phyloP scores from a whole-genome alignment of 1,140 invertebrate genomes.

The Drosophila tsacasi region DNA sequence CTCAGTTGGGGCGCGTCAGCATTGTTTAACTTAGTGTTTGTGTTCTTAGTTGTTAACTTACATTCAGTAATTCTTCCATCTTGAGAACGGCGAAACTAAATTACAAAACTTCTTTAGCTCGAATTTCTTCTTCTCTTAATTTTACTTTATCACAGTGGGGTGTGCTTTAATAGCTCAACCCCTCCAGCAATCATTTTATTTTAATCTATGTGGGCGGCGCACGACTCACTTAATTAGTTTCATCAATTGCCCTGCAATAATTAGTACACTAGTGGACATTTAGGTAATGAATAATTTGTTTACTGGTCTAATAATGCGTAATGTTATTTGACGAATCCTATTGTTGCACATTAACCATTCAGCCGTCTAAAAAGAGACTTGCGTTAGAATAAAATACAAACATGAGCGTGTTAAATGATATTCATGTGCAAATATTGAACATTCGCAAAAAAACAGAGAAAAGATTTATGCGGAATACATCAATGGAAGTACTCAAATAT shows the following conservation, averaged over 20 bases:
- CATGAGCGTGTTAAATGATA: conserved; percentile 26
- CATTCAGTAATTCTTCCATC: not conserved
- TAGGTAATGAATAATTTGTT: not conserved
- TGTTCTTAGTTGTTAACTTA: no score
- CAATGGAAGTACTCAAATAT: conserved; percentile 90
- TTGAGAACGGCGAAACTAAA: not conserved
- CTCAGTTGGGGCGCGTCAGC: no score
- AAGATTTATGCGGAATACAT: conserved; percentile 87
- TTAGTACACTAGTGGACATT: not conserved
- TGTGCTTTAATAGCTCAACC: not conserved
- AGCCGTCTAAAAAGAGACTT: not conserved
- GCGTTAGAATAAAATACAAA: not conserved
- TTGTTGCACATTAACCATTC: not conserved
- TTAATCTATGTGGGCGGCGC: not conserved
- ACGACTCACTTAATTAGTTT: not conserved
- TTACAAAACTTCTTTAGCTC: not conserved
- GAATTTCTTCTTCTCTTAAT: not conserved
- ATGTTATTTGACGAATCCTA: not conserved
- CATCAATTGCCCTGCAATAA: conserved; percentile 1
- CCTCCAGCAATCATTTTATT: not conserved
- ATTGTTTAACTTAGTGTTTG: no score
- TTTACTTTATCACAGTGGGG: not conserved
- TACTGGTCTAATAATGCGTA: not conserved
- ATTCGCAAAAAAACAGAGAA: conserved; percentile 19
- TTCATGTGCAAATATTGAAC: conserved; percentile 1